Evolutionary conservation across 2,888 invertebrate species (phyloP).

Genomic region (Desoria tigrina): DNA sequence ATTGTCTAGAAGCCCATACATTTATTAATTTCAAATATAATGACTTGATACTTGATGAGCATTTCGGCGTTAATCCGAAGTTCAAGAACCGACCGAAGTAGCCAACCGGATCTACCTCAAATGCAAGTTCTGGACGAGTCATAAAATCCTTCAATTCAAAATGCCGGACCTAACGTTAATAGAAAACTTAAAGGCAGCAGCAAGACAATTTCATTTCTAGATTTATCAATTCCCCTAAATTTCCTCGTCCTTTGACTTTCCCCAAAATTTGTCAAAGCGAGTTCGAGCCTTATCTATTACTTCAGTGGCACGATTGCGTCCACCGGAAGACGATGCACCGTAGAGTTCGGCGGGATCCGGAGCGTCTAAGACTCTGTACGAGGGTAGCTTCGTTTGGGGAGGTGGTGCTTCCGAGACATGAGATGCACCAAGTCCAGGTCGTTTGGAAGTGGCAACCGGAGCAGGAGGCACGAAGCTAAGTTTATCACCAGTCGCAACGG

Average conservation of each 20-base stretch:
- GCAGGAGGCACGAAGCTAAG: constrained; percentile 47
- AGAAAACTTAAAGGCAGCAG: constrained; percentile 3
- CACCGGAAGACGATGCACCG: constrained; percentile 53
- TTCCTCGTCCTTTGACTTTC: constrained; percentile 58
- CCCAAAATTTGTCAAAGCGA: constrained; percentile 81
- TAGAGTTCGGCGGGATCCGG: constrained; percentile 54
- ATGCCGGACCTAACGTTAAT: too few relatives aligned
- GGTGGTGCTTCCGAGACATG: constrained; percentile 49
- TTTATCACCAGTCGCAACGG: constrained; percentile 25
- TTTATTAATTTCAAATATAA: too few relatives aligned
- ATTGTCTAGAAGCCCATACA: too few relatives aligned
- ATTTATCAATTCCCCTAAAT: too few relatives aligned
- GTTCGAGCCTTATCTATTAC: constrained; percentile 78
- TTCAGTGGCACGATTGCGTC: constrained; percentile 68
- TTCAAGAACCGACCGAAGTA: too few relatives aligned
- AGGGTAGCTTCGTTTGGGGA: constrained; percentile 47
- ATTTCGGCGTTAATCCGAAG: too few relatives aligned
- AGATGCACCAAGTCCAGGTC: constrained; percentile 44
- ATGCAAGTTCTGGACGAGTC: too few relatives aligned
- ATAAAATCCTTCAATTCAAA: too few relatives aligned
- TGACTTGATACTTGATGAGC: too few relatives aligned
- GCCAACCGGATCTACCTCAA: too few relatives aligned
- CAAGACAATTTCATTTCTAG: not conserved
- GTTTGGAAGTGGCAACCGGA: constrained; percentile 48
- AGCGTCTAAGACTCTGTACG: constrained; percentile 58